These are phyloP conservation scores for Athalia rosae DNA, from an alignment of 2,888 invertebrate genomes.

Conservation along the genomic window DNA sequence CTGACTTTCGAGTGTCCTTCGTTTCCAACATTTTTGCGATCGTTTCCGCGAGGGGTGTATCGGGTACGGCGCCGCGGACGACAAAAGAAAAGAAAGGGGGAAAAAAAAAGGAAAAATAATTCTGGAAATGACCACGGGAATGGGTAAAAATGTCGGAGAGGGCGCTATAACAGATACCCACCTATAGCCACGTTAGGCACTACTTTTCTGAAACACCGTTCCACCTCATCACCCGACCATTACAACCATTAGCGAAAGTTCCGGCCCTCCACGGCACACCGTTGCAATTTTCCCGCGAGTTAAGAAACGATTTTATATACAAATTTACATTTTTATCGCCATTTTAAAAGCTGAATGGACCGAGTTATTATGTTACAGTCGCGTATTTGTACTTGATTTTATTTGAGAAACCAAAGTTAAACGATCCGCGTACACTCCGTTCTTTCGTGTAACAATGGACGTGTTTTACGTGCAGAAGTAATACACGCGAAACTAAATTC, in stretches of 20 bases:
- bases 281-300: conserved; percentile 36
- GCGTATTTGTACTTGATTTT: too few species aligned
- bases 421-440: too few species aligned
- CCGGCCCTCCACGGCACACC: conserved; percentile 33
- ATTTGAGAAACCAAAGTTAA: too few species aligned
- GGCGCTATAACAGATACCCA: conserved; percentile 18
- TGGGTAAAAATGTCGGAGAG: conserved; percentile 10
- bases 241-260: conserved; percentile 41
- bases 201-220: conserved; percentile 33
- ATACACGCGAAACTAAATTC: too few species aligned
- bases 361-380: too few species aligned
- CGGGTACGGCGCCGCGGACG: too few species aligned
- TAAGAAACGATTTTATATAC: conserved; percentile 22
- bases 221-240: conserved; percentile 30
- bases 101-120: not conserved
- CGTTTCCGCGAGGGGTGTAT: too few species aligned
- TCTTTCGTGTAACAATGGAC: too few species aligned
- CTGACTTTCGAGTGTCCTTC: too few species aligned
- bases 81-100: not conserved
- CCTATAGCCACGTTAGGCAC: not conserved
- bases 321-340: conserved; percentile 36
- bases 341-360: too few species aligned
- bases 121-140: not conserved
- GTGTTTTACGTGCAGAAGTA: too few species aligned
- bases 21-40: too few species aligned